These are phyloP conservation scores for Austrofundulus limnaeus DNA, from an alignment of 2,113 vertebrate species.

Conservation along the genomic window DNA sequence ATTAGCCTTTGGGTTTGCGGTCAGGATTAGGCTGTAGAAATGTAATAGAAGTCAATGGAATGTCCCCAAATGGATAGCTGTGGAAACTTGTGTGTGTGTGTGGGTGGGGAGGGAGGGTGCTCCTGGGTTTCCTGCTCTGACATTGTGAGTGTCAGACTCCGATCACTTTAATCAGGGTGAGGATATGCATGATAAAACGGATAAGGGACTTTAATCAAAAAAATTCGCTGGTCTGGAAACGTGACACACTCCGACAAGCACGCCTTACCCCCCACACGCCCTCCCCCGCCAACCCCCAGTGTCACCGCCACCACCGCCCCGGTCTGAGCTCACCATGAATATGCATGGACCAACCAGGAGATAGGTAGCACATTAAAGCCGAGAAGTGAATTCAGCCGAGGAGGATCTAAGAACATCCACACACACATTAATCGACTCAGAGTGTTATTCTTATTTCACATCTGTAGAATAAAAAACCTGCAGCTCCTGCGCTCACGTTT, in stretches of 20 bases:
- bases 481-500: constrained; percentile 28
- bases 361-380: constrained; percentile 91
- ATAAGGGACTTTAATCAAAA: constrained; percentile 99
- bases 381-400: constrained; percentile 79
- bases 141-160: constrained; percentile 99
- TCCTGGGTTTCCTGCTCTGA: constrained; percentile 88
- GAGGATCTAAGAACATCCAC: constrained; percentile 7
- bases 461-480: constrained; percentile 24
- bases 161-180: constrained; percentile 99
- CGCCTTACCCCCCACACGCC: constrained; percentile 67
- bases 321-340: constrained; percentile 88
- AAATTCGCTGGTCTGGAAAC: constrained; percentile 99
- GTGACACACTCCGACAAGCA: constrained; percentile 97
- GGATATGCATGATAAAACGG: constrained; percentile 99
- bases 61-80: too few species aligned
- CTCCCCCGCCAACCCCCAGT: constrained; percentile 57
- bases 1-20: too few species aligned
- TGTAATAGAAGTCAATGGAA: too few species aligned
- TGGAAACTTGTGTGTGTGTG: too few species aligned
- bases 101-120: constrained; percentile 68
- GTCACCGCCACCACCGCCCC: constrained; percentile 83
- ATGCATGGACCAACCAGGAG: constrained; percentile 83
- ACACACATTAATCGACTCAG: constrained; percentile 10
- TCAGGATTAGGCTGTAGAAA: too few species aligned
- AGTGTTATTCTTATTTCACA: neutral